phyloP scores from a whole-genome alignment of 2,888 invertebrate genomes.

The Athripsodes cinereus region DNA sequence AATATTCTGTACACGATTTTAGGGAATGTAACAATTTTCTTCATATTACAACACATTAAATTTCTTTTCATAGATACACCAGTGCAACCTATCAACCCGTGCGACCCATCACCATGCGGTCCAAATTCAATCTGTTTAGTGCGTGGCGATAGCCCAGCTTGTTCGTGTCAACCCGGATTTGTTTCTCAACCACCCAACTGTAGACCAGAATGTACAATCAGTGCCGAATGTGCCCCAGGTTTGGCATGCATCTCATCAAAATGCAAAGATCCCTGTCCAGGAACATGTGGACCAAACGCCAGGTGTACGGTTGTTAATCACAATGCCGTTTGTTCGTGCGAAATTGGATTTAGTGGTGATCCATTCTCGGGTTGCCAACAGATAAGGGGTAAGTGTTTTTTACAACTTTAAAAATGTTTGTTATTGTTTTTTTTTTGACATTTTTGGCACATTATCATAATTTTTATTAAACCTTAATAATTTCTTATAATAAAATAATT shows the following conservation, averaged over 20 bases:
- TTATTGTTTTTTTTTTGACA: neutral
- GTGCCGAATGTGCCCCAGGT: conserved; percentile 61
- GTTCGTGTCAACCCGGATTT: conserved; percentile 56
- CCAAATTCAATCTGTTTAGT: conserved; percentile 58
- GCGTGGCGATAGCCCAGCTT: conserved; percentile 55
- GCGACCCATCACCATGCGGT: conserved; percentile 64
- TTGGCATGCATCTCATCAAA: conserved; percentile 58
- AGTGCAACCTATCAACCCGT: conserved; percentile 41
- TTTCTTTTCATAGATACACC: conserved; percentile 8
- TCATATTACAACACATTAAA: neutral
- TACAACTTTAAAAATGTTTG: neutral
- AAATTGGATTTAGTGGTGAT: conserved; percentile 55
- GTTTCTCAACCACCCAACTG: conserved; percentile 63
- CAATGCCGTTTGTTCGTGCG: conserved; percentile 59
- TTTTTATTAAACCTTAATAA: too few species aligned
- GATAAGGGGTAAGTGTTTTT: conserved; percentile 26
- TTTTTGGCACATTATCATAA: conserved; percentile 1
- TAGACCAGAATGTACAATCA: conserved; percentile 62
- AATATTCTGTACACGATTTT: too few species aligned
- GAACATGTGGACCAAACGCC: conserved; percentile 57
- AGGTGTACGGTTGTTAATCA: conserved; percentile 57
- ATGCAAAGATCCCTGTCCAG: conserved; percentile 62
- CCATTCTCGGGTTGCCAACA: conserved; percentile 53
- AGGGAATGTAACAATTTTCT: too few species aligned
- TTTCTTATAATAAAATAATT: too few species aligned